Percentiles rank a stretch among this genome's conserved stretches.
These are phyloP conservation scores for Sycophila sp. DNA, from an alignment of 1,140 invertebrate species.

Conservation along the genomic window DNA sequence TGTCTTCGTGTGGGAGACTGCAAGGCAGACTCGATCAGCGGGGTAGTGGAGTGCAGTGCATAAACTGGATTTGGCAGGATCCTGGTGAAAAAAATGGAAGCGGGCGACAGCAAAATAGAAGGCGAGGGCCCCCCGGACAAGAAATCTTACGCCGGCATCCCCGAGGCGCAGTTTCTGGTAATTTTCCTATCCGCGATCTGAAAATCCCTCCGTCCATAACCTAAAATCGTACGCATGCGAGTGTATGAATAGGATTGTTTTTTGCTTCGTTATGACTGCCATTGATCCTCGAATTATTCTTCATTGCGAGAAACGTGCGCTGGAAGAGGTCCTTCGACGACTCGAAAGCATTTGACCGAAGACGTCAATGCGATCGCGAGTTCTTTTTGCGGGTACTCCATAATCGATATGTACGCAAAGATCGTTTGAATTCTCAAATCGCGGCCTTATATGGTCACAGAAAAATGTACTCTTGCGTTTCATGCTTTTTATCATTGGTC, in stretches of 20 bases:
- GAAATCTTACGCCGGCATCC: slow-evolving; percentile 82
- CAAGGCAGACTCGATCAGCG: too few species aligned
- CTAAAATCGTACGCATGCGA: neutral
- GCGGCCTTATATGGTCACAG: slow-evolving; percentile 38
- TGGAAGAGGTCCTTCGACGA: too few species aligned
- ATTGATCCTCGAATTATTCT: neutral
- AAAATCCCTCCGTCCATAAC: neutral
- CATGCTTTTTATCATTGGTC: neutral
- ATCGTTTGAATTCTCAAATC: neutral
- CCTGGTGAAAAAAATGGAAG: slow-evolving; percentile 60
- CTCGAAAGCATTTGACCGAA: too few species aligned
- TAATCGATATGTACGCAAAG: too few species aligned
- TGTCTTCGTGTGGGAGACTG: too few species aligned
- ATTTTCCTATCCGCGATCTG: neutral
- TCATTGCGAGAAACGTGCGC: too few species aligned
- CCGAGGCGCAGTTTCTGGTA: slow-evolving; percentile 84
- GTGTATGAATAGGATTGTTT: neutral
- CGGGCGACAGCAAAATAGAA: slow-evolving; percentile 50
- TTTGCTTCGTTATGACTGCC: neutral
- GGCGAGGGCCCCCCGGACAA: slow-evolving; percentile 67
- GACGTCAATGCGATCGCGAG: too few species aligned
- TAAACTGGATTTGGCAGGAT: too few species aligned
- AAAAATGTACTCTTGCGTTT: slow-evolving; percentile 26
- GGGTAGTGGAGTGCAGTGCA: too few species aligned
- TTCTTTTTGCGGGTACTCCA: too few species aligned